These are phyloP conservation scores for Cyrtodaria siliqua DNA, from an alignment of 2,888 invertebrate species.

Conservation along the genomic window DNA sequence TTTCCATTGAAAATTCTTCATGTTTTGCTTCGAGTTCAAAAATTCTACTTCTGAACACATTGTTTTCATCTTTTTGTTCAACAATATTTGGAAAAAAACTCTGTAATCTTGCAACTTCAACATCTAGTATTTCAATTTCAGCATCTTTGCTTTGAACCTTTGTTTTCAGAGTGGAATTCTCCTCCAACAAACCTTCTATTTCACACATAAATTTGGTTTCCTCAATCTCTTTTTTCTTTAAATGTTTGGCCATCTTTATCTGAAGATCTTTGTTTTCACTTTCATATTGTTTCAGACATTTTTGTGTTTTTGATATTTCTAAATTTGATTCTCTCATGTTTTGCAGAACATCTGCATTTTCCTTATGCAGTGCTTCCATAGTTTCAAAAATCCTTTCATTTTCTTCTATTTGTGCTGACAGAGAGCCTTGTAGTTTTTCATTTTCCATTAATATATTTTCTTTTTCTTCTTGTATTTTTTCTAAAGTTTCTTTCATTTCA, in stretches of 20 bases:
- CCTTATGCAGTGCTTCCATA: constrained; percentile 41
- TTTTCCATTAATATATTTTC: constrained; percentile 53
- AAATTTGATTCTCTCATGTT: constrained; percentile 6
- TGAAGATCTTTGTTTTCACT: constrained; percentile 13
- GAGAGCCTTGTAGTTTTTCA: constrained; percentile 46
- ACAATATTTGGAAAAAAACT: constrained; percentile 55
- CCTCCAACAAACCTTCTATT: constrained; percentile 52
- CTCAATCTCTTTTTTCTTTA: constrained; percentile 44
- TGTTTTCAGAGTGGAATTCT: constrained; percentile 57
- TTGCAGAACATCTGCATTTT: constrained; percentile 43
- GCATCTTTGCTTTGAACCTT: constrained; percentile 40
- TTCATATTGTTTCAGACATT: not conserved
- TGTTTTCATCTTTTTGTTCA: constrained; percentile 39
- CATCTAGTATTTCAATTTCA: constrained; percentile 52
- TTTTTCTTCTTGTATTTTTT: constrained; percentile 55
- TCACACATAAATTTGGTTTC: constrained; percentile 34
- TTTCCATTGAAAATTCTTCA: constrained; percentile 58
- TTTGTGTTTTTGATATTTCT: constrained; percentile 13
- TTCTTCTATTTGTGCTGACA: constrained; percentile 41
- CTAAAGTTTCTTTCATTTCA: constrained; percentile 60
- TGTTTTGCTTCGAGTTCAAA: constrained; percentile 53
- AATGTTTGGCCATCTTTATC: constrained; percentile 44
- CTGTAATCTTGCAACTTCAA: constrained; percentile 44
- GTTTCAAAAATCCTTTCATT: constrained; percentile 47
- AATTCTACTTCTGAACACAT: constrained; percentile 46